Percentiles rank a stretch among this genome's conserved stretches.
phyloP scores from a whole-genome alignment of 2,113 vertebrate species.

The Corythaeola cristata region DNA sequence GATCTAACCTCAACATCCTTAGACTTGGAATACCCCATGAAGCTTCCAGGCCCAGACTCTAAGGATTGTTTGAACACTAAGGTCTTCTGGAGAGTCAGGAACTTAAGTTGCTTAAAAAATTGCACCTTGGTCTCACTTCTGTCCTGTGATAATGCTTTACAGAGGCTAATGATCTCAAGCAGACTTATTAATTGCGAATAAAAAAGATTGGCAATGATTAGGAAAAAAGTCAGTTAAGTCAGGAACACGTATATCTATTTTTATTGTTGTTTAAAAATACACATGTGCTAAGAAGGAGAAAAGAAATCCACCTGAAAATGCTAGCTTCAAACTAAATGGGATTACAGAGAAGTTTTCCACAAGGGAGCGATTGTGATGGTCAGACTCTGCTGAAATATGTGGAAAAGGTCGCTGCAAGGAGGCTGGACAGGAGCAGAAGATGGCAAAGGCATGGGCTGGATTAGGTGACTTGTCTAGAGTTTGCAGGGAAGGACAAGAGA shows the following conservation, averaged over 20 bases:
- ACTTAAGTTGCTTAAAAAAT: neutral
- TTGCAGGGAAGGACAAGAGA: neutral
- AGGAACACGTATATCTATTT: neutral
- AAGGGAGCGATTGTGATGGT: accelerated
- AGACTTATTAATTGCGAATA: neutral
- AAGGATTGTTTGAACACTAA: neutral
- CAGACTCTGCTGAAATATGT: accelerated
- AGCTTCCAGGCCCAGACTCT: neutral
- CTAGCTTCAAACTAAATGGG: neutral
- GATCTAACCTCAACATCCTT: neutral
- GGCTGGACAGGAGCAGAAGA: neutral
- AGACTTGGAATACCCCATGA: no score
- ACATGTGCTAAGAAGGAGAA: neutral
- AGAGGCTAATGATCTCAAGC: neutral
- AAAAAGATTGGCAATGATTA: neutral
- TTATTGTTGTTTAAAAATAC: neutral
- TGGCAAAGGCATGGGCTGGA: neutral
- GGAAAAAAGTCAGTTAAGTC: neutral
- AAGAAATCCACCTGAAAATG: neutral
- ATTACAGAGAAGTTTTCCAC: neutral
- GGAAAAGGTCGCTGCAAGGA: neutral
- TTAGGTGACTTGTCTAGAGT: neutral
- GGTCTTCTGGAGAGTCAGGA: neutral
- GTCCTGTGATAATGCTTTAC: neutral
- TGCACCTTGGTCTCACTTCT: neutral